These are phyloP conservation scores for Wiebesia pumilae DNA, from an alignment of 1,140 invertebrate genomes.

Conservation along the genomic window DNA sequence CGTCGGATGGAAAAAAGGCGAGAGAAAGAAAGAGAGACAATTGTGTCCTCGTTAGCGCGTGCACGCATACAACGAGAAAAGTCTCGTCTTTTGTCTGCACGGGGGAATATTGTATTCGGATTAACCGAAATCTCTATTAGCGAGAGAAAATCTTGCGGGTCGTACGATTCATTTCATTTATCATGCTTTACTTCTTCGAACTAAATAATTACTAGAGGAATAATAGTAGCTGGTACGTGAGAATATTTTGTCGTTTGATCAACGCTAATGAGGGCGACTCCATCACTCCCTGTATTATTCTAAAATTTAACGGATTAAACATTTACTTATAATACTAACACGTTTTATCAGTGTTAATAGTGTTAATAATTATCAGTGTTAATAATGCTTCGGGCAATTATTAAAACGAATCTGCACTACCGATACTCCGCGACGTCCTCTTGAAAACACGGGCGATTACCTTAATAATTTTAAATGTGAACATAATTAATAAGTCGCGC, in stretches of 20 bases:
- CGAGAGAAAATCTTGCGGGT: too few species aligned
- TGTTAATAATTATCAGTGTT: not conserved
- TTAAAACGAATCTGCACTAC: too few species aligned
- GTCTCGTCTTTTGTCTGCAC: slow-evolving; percentile 41
- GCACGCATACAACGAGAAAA: slow-evolving; percentile 53
- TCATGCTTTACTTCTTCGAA: not conserved
- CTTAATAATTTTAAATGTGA: too few species aligned
- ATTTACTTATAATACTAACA: not conserved
- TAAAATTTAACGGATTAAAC: not conserved
- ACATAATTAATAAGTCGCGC: too few species aligned
- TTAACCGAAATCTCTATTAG: not conserved
- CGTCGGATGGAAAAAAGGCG: slow-evolving; percentile 20
- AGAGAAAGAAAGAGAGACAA: slow-evolving; percentile 39
- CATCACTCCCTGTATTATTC: not conserved
- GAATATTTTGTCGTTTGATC: not conserved
- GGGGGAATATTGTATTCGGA: slow-evolving; percentile 21
- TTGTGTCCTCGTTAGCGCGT: slow-evolving; percentile 63
- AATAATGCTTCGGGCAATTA: too few species aligned
- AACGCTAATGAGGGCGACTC: not conserved
- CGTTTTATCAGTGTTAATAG: too few species aligned
- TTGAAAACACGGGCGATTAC: too few species aligned
- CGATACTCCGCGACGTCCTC: too few species aligned
- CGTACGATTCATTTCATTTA: not conserved
- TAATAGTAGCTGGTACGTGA: not conserved
- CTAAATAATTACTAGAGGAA: not conserved